A percentile compares a stretch with the other conserved stretches of the same genome.
These are phyloP conservation scores for Poicephalus gulielmi DNA, from an alignment of 2,113 vertebrate genomes.

Conservation along the genomic window DNA sequence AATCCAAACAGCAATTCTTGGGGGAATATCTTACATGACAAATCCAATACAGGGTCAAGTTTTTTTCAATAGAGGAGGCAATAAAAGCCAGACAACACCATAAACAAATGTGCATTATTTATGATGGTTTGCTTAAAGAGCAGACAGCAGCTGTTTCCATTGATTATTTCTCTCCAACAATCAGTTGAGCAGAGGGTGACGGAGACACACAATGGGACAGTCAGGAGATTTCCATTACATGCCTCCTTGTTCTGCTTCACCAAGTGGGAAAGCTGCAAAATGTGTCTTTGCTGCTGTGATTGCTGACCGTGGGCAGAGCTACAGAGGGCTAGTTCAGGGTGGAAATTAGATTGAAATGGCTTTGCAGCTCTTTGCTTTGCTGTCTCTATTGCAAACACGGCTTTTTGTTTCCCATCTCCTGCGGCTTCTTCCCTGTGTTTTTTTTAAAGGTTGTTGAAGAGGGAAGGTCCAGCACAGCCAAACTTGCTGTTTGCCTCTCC, in stretches of 20 bases:
- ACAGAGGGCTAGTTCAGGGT: rapidly evolving
- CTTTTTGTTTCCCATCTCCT: neutral
- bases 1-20: neutral
- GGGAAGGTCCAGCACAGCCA: rapidly evolving
- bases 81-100: neutral
- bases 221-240: neutral
- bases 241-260: neutral
- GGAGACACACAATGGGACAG: neutral
- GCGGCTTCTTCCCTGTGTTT: neutral
- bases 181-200: neutral
- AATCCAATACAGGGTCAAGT: neutral
- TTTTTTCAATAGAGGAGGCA: neutral
- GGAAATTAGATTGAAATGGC: neutral
- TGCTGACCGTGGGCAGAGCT: rapidly evolving
- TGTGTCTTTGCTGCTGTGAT: rapidly evolving
- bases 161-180: neutral
- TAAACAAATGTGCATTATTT: neutral
- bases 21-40: neutral
- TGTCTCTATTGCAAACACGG: neutral
- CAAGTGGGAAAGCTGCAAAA: neutral
- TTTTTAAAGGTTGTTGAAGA: neutral
- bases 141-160: neutral
- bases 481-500: neutral
- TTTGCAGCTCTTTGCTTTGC: neutral
- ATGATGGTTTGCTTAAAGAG: neutral